A percentile compares a stretch with the other conserved stretches of the same genome.
Evolutionary conservation across 92 coral and sea anemone genomes (phyloP).

Genomic region (Virgularia gustaviana): DNA sequence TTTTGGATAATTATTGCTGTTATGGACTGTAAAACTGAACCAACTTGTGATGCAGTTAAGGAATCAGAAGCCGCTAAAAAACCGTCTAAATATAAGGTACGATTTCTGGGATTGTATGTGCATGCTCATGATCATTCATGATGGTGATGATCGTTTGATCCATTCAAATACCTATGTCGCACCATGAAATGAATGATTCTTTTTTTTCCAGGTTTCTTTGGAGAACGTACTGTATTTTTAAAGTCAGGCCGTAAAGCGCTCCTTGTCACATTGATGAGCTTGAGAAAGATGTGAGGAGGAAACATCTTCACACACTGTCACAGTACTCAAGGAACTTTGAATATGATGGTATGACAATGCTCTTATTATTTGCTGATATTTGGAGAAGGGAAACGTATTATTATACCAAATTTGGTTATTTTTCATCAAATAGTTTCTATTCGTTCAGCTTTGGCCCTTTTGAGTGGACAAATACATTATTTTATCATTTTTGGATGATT

Average conservation of each 20-base stretch:
- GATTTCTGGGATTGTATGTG: no score
- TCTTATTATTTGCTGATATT: no score
- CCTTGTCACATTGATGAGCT: background rate
- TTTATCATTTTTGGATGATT: background rate
- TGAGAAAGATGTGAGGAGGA: background rate
- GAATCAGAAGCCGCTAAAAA: no score
- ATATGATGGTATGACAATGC: background rate
- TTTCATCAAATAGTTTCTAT: background rate
- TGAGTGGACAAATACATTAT: background rate
- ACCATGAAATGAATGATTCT: no score
- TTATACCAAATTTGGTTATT: background rate
- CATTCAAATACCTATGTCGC: no score
- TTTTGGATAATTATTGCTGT: no score
- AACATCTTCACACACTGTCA: background rate
- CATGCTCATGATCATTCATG: no score
- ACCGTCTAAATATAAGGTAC: no score
- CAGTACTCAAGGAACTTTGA: constrained; percentile 2
- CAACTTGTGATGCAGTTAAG: no score
- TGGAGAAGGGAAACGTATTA: background rate
- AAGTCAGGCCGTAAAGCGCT: constrained; percentile 1
- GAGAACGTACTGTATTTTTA: background rate
- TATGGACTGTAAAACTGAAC: no score
- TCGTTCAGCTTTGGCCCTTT: background rate
- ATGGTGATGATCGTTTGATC: no score
- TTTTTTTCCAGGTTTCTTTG: background rate